Evolutionary conservation across 2,797 vertebrate species (phyloP).

Genomic region (Helarctos malayanus): DNA sequence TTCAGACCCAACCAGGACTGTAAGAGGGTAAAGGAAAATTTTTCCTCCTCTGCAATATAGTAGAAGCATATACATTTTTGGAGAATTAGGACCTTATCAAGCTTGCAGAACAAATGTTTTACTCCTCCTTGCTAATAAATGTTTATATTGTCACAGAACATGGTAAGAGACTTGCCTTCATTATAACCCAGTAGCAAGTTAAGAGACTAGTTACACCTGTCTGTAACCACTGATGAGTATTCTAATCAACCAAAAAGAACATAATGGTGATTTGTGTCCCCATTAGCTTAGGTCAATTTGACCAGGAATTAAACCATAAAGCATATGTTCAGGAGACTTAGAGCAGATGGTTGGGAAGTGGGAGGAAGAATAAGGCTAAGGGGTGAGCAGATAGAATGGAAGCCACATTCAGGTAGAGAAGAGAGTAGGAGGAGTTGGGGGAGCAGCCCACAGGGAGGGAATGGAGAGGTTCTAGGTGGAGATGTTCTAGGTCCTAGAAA

Average conservation of each 20-base stretch:
- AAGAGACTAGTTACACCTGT: background rate
- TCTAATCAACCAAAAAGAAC: background rate
- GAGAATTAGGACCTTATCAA: constrained; percentile 1
- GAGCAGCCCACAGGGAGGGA: background rate
- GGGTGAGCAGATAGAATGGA: background rate
- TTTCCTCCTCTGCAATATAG: background rate
- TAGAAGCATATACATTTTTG: background rate
- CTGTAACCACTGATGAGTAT: background rate
- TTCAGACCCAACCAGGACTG: background rate
- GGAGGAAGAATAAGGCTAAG: background rate
- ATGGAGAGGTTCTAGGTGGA: background rate
- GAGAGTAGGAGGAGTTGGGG: background rate
- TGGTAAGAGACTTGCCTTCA: background rate
- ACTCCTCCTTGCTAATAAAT: background rate
- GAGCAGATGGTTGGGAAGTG: background rate
- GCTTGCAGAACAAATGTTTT: background rate
- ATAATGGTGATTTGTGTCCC: background rate
- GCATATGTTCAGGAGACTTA: background rate
- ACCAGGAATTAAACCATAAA: background rate
- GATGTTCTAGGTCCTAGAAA: background rate
- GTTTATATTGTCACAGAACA: background rate
- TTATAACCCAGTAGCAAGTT: background rate
- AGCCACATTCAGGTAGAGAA: background rate
- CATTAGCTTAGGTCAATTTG: background rate
- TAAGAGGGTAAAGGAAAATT: background rate